A percentile compares a stretch with the other conserved stretches of the same genome.
These are phyloP conservation scores for Thereva unica DNA, from an alignment of 2,888 invertebrate species.

Conservation along the genomic window DNA sequence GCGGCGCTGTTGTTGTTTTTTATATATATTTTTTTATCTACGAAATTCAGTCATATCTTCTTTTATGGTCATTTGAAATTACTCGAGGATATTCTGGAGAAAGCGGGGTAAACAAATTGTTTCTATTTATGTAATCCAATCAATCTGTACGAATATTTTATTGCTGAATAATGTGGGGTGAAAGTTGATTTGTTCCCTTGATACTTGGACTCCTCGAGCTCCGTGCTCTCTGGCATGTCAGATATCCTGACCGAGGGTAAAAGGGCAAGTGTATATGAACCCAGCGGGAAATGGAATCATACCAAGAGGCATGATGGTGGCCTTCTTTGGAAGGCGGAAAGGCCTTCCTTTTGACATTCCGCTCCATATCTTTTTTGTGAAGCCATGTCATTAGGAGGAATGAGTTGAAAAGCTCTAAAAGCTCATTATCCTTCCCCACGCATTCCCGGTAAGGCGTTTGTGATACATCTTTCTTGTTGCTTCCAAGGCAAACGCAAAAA, in stretches of 20 bases:
- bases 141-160: conserved; percentile 40
- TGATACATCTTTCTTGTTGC: no score
- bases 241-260: neutral
- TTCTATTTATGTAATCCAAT: conserved; percentile 41
- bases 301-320: no score
- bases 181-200: no score
- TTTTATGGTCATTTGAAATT: conserved; percentile 41
- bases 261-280: neutral
- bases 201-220: conserved; percentile 1
- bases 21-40: conserved; percentile 36
- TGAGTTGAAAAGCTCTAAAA: no score
- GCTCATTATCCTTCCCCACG: no score
- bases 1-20: conserved; percentile 11
- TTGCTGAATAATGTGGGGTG: conserved; percentile 20
- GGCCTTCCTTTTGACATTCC: no score
- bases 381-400: no score
- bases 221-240: conserved; percentile 1
- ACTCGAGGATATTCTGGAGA: conserved; percentile 33
- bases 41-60: conserved; percentile 39
- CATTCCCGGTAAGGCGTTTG: no score
- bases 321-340: no score
- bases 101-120: conserved; percentile 39
- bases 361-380: no score
- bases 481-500: no score
- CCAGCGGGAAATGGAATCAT: no score